A percentile compares a stretch with the other conserved stretches of the same genome.
Evolutionary conservation across 1,140 invertebrate genomes (phyloP).

Genomic region (Listronotus oregonensis): DNA sequence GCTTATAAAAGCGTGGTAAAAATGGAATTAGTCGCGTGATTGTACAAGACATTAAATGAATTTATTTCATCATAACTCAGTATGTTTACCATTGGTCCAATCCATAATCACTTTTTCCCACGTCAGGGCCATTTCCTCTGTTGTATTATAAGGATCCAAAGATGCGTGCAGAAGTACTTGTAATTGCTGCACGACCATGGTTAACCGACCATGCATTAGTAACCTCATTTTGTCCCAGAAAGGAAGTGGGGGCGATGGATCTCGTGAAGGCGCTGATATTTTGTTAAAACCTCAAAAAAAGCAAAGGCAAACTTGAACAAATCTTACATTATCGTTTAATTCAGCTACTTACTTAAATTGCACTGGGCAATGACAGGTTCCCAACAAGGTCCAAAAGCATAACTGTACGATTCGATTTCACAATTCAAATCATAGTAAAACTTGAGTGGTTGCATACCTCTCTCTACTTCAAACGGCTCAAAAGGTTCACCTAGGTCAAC

Average conservation of each 20-base stretch:
- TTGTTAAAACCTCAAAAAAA: slow-evolving; percentile 64
- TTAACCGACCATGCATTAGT: slow-evolving; percentile 90
- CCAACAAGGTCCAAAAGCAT: slow-evolving; percentile 98
- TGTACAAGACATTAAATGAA: too few species aligned
- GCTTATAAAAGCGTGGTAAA: too few species aligned
- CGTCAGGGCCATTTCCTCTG: slow-evolving; percentile 97
- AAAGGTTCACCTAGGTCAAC: slow-evolving; percentile 78
- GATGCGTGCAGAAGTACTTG: slow-evolving; percentile 92
- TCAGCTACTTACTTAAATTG: slow-evolving; percentile 73
- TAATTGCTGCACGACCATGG: slow-evolving; percentile 82
- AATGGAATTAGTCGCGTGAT: too few species aligned
- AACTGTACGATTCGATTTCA: slow-evolving; percentile 84
- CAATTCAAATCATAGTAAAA: slow-evolving; percentile 98
- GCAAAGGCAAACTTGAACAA: not conserved
- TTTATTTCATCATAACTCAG: too few species aligned
- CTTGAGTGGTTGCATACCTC: slow-evolving; percentile 93
- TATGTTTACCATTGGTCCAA: slow-evolving; percentile 85
- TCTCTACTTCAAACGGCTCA: slow-evolving; percentile 71
- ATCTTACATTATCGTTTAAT: too few species aligned
- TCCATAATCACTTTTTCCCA: slow-evolving; percentile 92
- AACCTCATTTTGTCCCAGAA: slow-evolving; percentile 98
- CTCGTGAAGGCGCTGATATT: slow-evolving; percentile 82
- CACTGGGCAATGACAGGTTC: slow-evolving; percentile 96
- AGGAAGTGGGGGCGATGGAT: slow-evolving; percentile 91
- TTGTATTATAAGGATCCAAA: slow-evolving; percentile 97